Evolutionary conservation across 2,888 invertebrate species (phyloP).

Genomic region (Oscheius sp.): DNA sequence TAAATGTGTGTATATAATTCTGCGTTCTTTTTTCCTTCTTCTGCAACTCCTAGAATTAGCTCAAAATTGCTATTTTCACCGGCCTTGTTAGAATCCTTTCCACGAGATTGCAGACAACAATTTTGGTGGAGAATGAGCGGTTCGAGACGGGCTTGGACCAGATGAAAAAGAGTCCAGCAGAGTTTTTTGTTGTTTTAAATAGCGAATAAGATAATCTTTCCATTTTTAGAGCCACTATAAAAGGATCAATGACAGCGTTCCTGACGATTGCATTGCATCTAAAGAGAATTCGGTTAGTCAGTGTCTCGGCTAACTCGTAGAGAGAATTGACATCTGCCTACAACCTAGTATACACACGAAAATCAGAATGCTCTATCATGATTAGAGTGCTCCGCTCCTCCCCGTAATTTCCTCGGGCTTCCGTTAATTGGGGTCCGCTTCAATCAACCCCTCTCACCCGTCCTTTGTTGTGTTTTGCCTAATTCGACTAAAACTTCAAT

Average conservation of each 20-base stretch:
- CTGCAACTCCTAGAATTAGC: too few relatives aligned
- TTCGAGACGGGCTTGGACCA: too few relatives aligned
- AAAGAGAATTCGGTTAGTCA: slow-evolving; percentile 2
- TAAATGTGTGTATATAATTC: too few relatives aligned
- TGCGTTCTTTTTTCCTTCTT: too few relatives aligned
- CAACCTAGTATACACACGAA: background rate
- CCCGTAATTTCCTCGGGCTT: background rate
- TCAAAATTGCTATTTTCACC: too few relatives aligned
- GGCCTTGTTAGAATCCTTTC: too few relatives aligned
- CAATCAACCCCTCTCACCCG: slow-evolving; percentile 7
- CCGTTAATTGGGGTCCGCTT: slow-evolving; percentile 21
- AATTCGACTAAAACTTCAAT: slow-evolving; percentile 13
- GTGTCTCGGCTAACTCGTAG: background rate
- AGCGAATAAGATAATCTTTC: too few relatives aligned
- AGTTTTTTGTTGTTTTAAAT: too few relatives aligned
- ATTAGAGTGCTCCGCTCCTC: slow-evolving; percentile 1
- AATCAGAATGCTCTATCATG: too few relatives aligned
- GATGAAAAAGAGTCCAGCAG: too few relatives aligned
- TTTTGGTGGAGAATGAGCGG: too few relatives aligned
- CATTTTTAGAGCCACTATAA: background rate
- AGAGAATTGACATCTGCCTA: background rate
- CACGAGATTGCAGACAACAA: too few relatives aligned
- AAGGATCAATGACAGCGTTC: slow-evolving; percentile 5
- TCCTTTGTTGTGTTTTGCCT: slow-evolving; percentile 20
- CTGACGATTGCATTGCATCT: slow-evolving; percentile 6